These are phyloP conservation scores for Galeopterus variegatus DNA, from an alignment of 2,113 vertebrate species.

Conservation along the genomic window DNA sequence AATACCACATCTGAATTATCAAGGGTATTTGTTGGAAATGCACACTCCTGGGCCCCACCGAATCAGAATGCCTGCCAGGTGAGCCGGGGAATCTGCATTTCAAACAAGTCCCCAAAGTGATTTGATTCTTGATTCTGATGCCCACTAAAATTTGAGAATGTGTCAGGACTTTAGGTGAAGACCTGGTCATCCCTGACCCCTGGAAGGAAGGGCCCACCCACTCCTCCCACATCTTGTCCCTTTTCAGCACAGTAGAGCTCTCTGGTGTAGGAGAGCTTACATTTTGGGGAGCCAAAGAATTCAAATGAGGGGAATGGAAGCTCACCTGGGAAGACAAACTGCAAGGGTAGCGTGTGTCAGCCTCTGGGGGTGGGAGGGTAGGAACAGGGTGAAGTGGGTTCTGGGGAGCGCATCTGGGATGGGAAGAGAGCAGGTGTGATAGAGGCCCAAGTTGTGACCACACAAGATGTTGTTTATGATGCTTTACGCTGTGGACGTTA, in stretches of 20 bases:
- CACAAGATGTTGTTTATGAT: rapidly evolving
- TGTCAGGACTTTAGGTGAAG: neutral
- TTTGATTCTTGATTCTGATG: neutral
- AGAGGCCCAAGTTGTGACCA: neutral
- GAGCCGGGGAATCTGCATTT: neutral
- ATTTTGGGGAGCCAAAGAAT: neutral
- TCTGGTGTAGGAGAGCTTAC: neutral
- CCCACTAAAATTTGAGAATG: neutral
- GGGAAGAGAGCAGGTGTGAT: neutral
- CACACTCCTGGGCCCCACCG: neutral
- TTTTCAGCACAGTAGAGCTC: neutral
- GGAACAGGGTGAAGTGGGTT: neutral
- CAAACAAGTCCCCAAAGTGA: neutral
- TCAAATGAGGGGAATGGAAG: neutral
- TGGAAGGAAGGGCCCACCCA: neutral
- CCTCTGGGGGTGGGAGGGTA: neutral
- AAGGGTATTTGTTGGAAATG: too few relatives aligned
- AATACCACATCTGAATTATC: neutral
- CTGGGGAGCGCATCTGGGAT: neutral
- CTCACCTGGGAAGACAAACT: neutral
- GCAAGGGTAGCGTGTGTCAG: neutral
- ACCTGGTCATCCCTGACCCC: neutral
- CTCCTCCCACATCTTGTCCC: neutral
- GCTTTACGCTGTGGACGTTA: neutral
- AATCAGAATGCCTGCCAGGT: neutral